These are phyloP conservation scores for Rhinatrema bivittatum DNA, from an alignment of 2,797 vertebrate species.

Conservation along the genomic window DNA sequence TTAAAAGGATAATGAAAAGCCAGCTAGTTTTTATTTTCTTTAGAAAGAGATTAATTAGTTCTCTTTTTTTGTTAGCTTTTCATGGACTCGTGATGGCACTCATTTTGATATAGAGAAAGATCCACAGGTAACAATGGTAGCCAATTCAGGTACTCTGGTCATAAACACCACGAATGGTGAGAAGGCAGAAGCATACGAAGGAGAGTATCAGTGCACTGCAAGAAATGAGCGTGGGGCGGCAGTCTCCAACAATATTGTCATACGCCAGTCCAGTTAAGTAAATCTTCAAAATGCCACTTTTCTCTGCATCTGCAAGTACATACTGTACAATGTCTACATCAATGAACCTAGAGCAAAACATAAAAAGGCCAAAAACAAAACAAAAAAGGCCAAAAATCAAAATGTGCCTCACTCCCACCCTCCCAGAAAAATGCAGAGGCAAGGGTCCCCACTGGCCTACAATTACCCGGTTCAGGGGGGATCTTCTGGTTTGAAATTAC, in stretches of 20 bases:
- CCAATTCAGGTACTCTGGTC: conserved; percentile 79
- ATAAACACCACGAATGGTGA: conserved; percentile 84
- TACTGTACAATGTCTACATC: neutral
- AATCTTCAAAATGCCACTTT: neutral
- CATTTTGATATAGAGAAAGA: conserved; percentile 88
- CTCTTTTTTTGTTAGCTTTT: conserved; percentile 68
- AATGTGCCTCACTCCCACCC: no score
- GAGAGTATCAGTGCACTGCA: conserved; percentile 87
- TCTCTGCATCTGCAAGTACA: neutral
- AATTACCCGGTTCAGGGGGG: no score
- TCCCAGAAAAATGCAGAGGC: no score
- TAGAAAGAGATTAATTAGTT: no score
- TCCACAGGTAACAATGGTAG: conserved; percentile 72
- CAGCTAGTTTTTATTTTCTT: no score
- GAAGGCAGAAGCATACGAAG: conserved; percentile 81
- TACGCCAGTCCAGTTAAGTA: conserved; percentile 87
- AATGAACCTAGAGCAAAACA: neutral
- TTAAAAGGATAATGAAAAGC: no score
- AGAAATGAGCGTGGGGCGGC: conserved; percentile 86
- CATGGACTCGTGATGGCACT: conserved; percentile 90
- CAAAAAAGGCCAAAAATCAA: no score
- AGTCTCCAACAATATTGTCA: conserved; percentile 81
- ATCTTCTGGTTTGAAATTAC: no score
- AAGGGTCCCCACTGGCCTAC: no score
- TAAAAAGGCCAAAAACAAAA: no score